A percentile compares a stretch with the other conserved stretches of the same genome.
Evolutionary conservation across 2,797 vertebrate species (phyloP).

Genomic region (Avahi laniger): DNA sequence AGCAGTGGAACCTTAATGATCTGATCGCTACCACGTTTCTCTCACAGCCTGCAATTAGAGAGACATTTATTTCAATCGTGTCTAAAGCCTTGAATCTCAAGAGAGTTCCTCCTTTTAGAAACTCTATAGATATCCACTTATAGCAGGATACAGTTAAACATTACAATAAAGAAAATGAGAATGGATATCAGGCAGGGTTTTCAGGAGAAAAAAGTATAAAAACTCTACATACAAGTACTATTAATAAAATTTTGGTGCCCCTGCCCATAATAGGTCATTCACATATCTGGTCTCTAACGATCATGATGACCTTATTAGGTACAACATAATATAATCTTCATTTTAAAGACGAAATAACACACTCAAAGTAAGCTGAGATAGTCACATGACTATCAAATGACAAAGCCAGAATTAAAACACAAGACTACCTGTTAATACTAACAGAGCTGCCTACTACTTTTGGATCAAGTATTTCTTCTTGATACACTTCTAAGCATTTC

Average conservation of each 20-base stretch:
- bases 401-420: background rate
- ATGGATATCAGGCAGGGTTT: background rate
- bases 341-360: background rate
- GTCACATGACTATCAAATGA: background rate
- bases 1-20: background rate
- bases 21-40: background rate
- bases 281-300: background rate
- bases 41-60: background rate
- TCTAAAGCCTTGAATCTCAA: background rate
- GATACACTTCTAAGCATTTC: background rate
- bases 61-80: background rate
- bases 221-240: background rate
- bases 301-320: background rate
- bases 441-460: background rate
- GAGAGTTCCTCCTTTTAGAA: background rate
- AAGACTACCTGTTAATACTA: background rate
- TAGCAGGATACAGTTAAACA: background rate
- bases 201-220: background rate
- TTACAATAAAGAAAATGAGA: background rate
- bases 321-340: background rate
- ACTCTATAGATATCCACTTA: background rate
- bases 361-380: background rate
- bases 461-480: background rate
- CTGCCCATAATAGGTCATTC: background rate
- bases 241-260: background rate